Evolutionary conservation across 2,888 invertebrate species (phyloP), one percentile per base, ranked within the genome.

Genomic region (Epinotia bilunana): DNA sequence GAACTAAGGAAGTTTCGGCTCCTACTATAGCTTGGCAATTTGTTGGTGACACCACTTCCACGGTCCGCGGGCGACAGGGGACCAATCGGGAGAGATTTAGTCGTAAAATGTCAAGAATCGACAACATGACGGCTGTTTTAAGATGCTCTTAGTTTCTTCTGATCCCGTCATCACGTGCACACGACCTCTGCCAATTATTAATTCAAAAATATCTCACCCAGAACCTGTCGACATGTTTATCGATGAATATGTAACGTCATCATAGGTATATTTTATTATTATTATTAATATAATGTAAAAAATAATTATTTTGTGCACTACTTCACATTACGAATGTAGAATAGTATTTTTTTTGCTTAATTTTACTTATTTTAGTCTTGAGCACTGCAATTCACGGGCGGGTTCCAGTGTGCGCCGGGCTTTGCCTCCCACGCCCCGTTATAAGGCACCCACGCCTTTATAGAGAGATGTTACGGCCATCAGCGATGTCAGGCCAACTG

Each of bases 181-280:
- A 58, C 58, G 23, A 58, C 23, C 58, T 58, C 20, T 58, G 58
- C 58, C 23, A 58, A 23, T 23, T 58, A 58, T 58, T 20, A 58
- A 58, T 33, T 58, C 9, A 55, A 55, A 18, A 55, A 55, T n/a
- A 55, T 55, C 18, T 16, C n/a, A 55, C n/a, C 16, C 55, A 4
- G 55, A 55, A 55, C 18, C 55, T 55, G n/a, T 55, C n/a, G 55
- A 55, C n/a, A 55, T 55, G 55, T 55, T 33, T 33, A 33, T 33
- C 33, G 6, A 33, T 33, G 33, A 33, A 33, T 33, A 33, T 33
- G 33, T 16, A 49, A 49, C 49, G 49, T 49, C 12, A 49, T 49
- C 12, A 49, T 49, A 49, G 13, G 49, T 13, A 49, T 49, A 49
- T 49, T 13, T 49, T 49, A 13, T 49, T 49, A 3, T 49, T 49